Evolutionary conservation across 2,797 vertebrate species (phyloP).

Genomic region (Falco concolor): DNA sequence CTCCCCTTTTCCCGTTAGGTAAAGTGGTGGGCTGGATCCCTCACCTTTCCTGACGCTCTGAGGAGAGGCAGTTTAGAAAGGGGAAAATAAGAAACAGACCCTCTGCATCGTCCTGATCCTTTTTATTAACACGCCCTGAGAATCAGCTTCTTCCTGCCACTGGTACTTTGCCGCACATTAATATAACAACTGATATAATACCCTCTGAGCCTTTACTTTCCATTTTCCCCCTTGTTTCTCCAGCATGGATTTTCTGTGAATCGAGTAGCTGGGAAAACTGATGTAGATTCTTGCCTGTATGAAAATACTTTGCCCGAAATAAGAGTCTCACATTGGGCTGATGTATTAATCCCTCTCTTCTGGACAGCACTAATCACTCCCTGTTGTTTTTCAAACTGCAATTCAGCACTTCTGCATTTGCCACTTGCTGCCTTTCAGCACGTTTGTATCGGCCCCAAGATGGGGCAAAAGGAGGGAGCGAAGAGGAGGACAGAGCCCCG

Average conservation of each 20-base stretch:
- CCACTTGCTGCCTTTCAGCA: neutral
- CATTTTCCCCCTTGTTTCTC: neutral
- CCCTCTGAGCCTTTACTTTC: neutral
- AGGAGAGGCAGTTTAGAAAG: neutral
- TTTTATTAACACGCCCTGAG: neutral
- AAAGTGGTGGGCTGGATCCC: neutral
- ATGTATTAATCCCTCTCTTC: conserved; percentile 37
- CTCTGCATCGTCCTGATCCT: neutral
- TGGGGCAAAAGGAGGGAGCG: neutral
- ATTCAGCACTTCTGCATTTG: conserved; percentile 18
- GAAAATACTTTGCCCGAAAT: neutral
- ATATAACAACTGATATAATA: neutral
- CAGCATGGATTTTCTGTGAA: neutral
- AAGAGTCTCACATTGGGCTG: neutral
- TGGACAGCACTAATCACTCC: conserved; percentile 31
- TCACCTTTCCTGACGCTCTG: neutral
- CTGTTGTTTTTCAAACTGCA: neutral
- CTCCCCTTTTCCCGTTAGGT: neutral
- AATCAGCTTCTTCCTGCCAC: neutral
- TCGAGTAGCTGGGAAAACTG: neutral
- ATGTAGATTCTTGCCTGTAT: neutral
- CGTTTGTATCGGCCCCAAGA: neutral
- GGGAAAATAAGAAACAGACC: neutral
- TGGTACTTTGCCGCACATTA: neutral
- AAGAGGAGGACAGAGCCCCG: neutral